These are phyloP conservation scores for Alloplasta piceator DNA, from an alignment of 2,888 invertebrate species.

Conservation along the genomic window DNA sequence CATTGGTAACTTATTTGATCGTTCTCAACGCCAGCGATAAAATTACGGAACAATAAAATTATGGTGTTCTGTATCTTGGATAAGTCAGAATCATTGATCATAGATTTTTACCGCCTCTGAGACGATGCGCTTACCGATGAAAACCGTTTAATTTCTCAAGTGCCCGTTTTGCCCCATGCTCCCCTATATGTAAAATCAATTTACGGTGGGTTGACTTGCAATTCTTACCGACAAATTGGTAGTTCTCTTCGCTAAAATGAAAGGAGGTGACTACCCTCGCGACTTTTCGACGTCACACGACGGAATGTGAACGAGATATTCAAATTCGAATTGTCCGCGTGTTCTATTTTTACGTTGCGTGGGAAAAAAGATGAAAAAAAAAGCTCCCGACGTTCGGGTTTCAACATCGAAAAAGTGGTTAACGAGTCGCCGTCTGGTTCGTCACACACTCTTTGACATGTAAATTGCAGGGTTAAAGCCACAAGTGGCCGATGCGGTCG, in stretches of 20 bases:
- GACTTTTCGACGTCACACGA: slow-evolving; percentile 1
- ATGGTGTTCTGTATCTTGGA: too few relatives aligned
- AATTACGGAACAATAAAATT: too few relatives aligned
- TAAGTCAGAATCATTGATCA: too few relatives aligned
- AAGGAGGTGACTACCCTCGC: neutral
- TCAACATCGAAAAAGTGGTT: slow-evolving; percentile 38
- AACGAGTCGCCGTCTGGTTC: slow-evolving; percentile 45
- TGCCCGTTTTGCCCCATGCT: too few relatives aligned
- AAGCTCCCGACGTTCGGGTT: slow-evolving; percentile 28
- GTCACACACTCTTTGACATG: slow-evolving; percentile 49
- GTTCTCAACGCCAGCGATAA: too few relatives aligned
- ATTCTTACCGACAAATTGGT: slow-evolving; percentile 48
- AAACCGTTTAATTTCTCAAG: too few relatives aligned
- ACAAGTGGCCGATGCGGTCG: slow-evolving; percentile 53
- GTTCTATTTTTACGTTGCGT: slow-evolving; percentile 5
- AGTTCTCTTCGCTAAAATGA: slow-evolving; percentile 12
- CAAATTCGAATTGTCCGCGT: neutral
- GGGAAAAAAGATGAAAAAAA: neutral
- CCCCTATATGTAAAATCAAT: slow-evolving; percentile 1
- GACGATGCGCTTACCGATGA: too few relatives aligned
- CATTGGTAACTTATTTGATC: too few relatives aligned
- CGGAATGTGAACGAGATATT: slow-evolving; percentile 14
- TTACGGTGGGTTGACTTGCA: slow-evolving; percentile 22
- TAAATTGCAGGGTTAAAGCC: slow-evolving; percentile 48
- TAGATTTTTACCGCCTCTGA: too few relatives aligned